A percentile compares a stretch with the other conserved stretches of the same genome.
Evolutionary conservation across 2,113 vertebrate genomes (phyloP).

Genomic region (Podarcis cretensis): DNA sequence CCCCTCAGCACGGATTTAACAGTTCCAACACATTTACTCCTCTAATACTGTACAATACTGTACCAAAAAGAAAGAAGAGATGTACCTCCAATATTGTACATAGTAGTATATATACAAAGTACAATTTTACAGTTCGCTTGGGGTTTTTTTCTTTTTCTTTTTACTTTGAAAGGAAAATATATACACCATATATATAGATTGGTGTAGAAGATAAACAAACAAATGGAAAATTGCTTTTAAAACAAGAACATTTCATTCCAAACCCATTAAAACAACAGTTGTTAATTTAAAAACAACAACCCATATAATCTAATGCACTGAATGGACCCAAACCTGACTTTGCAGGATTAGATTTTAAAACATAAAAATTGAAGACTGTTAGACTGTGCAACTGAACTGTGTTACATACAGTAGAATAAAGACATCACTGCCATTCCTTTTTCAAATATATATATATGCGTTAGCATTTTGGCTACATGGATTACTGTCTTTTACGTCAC

Average conservation of each 20-base stretch:
- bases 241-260: slow-evolving; percentile 70
- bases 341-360: background rate
- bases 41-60: slow-evolving; percentile 93
- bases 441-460: background rate
- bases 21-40: slow-evolving; percentile 69
- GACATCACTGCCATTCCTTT: background rate
- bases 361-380: background rate
- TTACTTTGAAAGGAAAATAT: slow-evolving; percentile 76
- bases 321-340: background rate
- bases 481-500: slow-evolving; percentile 34
- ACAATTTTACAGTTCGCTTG: slow-evolving; percentile 81
- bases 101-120: slow-evolving; percentile 91
- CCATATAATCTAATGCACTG: background rate
- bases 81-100: slow-evolving; percentile 93
- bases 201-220: slow-evolving; percentile 73
- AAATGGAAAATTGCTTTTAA: slow-evolving; percentile 55
- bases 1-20: slow-evolving; percentile 55
- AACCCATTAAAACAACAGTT: slow-evolving; percentile 35
- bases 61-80: slow-evolving; percentile 80
- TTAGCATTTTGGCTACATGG: slow-evolving; percentile 43
- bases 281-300: background rate
- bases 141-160: slow-evolving; percentile 73
- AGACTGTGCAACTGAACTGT: background rate
- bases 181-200: slow-evolving; percentile 75
- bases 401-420: slow-evolving; percentile 3